Evolutionary conservation across 2,113 vertebrate species (phyloP).

Genomic region (Suricata suricatta): DNA sequence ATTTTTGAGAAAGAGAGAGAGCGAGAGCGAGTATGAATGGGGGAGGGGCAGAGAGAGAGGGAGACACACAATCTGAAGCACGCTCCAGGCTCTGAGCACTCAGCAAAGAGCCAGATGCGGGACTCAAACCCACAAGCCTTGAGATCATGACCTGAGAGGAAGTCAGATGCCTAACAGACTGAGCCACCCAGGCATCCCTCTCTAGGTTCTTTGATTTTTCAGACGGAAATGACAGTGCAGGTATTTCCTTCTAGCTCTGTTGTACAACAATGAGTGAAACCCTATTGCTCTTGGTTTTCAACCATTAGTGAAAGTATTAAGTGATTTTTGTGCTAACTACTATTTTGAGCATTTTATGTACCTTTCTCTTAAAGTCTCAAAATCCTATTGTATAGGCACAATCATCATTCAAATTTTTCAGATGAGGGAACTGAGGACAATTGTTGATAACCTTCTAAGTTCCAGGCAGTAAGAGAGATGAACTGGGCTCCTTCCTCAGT

Average conservation of each 20-base stretch:
- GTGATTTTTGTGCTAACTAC: not conserved
- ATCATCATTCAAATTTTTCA: not conserved
- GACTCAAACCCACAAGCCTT: no score
- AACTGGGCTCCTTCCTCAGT: not conserved
- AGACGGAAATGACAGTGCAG: not conserved
- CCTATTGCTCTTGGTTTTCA: not conserved
- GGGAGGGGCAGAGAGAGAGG: no score
- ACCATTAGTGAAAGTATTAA: not conserved
- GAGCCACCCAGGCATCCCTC: not conserved
- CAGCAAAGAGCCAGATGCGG: no score
- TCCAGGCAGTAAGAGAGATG: not conserved
- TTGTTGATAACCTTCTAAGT: not conserved
- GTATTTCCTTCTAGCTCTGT: not conserved
- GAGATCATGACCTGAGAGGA: no score
- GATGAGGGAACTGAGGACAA: not conserved
- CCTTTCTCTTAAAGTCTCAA: conserved; percentile 7
- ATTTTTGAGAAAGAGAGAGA: no score
- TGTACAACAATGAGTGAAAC: not conserved
- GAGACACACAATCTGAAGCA: no score
- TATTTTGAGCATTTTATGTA: not conserved
- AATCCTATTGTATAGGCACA: not conserved
- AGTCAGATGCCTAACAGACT: no score
- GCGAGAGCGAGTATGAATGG: no score
- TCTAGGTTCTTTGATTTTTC: not conserved
- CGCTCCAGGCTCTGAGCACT: no score